phyloP scores from a whole-genome alignment of 2,888 invertebrate genomes.

The Ecliptopera silaceata region DNA sequence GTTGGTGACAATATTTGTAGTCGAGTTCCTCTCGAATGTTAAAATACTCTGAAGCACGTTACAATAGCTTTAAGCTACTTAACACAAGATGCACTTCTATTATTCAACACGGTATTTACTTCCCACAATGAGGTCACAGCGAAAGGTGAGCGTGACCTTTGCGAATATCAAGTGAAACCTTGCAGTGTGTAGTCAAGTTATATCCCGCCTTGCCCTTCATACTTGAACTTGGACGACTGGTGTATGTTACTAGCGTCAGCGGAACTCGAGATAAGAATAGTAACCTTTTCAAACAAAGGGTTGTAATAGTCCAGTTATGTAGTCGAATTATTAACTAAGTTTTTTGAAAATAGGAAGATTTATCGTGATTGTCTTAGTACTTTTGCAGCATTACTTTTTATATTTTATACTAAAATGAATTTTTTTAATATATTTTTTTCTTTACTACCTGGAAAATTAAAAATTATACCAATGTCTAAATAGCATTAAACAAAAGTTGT shows the following conservation, averaged over 20 bases:
- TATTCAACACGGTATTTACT: not conserved
- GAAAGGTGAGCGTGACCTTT: conserved; percentile 50
- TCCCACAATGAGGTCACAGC: conserved; percentile 14
- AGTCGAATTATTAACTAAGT: too few species aligned
- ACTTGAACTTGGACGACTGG: conserved; percentile 61
- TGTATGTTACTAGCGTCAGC: conserved; percentile 26
- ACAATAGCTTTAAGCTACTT: not conserved
- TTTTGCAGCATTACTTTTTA: too few species aligned
- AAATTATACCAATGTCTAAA: too few species aligned
- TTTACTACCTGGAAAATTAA: too few species aligned
- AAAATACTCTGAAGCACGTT: not conserved
- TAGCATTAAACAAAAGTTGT: too few species aligned
- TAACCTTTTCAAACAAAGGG: not conserved
- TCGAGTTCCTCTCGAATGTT: too few species aligned
- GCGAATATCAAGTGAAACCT: conserved; percentile 46
- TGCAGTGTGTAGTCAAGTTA: conserved; percentile 1
- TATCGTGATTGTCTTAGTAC: too few species aligned
- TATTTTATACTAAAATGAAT: too few species aligned
- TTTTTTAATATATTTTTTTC: too few species aligned
- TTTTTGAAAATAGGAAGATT: too few species aligned
- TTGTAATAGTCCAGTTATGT: not conserved
- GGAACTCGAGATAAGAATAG: not conserved
- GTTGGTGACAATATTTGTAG: too few species aligned
- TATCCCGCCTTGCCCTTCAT: conserved; percentile 59
- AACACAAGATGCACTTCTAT: not conserved